phyloP scores from a whole-genome alignment of 1,140 invertebrate species.

The Berghia stephanieae region DNA sequence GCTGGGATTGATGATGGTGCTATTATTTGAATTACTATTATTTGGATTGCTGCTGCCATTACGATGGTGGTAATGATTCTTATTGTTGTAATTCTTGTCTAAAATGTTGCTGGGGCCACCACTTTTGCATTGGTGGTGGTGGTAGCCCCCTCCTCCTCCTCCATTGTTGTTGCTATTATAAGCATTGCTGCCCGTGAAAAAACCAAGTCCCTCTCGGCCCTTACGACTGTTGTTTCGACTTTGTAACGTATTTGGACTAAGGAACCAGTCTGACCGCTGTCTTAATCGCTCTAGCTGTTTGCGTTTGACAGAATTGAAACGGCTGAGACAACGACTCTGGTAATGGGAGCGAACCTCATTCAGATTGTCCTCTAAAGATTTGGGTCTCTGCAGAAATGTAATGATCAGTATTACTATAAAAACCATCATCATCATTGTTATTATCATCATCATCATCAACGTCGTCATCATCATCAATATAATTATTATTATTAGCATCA shows the following conservation, averaged over 20 bases:
- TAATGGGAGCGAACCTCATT: slow-evolving; percentile 52
- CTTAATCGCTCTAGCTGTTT: slow-evolving; percentile 60
- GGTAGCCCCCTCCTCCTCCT: slow-evolving; percentile 5
- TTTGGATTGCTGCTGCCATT: slow-evolving; percentile 26
- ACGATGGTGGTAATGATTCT: slow-evolving; percentile 6
- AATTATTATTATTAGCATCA: too few relatives aligned
- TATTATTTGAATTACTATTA: slow-evolving; percentile 36
- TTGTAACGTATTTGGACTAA: slow-evolving; percentile 46
- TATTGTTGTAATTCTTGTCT: slow-evolving; percentile 9
- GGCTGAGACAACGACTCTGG: slow-evolving; percentile 53
- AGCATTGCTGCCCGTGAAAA: slow-evolving; percentile 30
- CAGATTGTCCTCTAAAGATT: slow-evolving; percentile 60
- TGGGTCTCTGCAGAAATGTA: slow-evolving; percentile 55
- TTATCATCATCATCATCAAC: too few relatives aligned
- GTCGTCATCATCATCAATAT: too few relatives aligned
- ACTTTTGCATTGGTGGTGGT: slow-evolving; percentile 10
- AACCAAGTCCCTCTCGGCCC: slow-evolving; percentile 35
- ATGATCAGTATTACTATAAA: too few relatives aligned
- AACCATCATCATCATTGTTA: too few relatives aligned
- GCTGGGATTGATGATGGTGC: not conserved
- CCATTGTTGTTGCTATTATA: slow-evolving; percentile 9
- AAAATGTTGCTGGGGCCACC: slow-evolving; percentile 16
- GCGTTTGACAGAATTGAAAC: slow-evolving; percentile 63
- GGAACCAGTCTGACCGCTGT: slow-evolving; percentile 63
- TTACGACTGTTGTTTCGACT: slow-evolving; percentile 36